Evolutionary conservation across 2,888 invertebrate genomes (phyloP).

Genomic region (Crematogaster levior): DNA sequence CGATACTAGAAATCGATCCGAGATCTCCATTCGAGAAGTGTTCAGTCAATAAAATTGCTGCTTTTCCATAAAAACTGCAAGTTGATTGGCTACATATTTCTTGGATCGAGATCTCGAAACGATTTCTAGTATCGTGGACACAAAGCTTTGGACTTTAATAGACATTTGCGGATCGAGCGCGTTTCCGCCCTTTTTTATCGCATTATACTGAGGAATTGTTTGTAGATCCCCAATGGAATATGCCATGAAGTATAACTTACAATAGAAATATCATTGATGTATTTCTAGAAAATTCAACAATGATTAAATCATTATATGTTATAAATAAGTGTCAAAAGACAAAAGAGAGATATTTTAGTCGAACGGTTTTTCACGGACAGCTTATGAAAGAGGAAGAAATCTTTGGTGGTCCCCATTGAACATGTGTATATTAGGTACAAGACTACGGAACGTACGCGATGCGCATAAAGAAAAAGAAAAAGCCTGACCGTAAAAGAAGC

Average conservation of each 20-base stretch:
- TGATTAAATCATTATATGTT: neutral
- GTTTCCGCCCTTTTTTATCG: neutral
- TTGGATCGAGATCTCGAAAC: too few relatives aligned
- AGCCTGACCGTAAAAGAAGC: conserved; percentile 11
- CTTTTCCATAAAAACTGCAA: too few relatives aligned
- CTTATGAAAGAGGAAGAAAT: neutral
- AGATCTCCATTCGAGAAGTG: too few relatives aligned
- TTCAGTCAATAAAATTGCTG: too few relatives aligned
- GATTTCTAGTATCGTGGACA: too few relatives aligned
- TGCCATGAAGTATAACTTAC: too few relatives aligned
- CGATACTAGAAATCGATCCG: too few relatives aligned
- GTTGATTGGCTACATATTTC: too few relatives aligned
- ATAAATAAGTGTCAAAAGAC: neutral
- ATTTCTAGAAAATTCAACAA: neutral
- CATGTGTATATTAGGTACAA: neutral
- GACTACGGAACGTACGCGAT: neutral
- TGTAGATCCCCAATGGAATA: neutral
- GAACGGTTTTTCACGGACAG: too few relatives aligned
- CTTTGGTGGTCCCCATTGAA: neutral
- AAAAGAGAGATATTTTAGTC: neutral
- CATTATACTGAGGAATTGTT: neutral
- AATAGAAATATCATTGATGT: neutral
- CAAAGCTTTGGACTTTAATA: conserved; percentile 6
- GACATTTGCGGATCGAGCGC: neutral
- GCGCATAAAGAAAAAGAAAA: conserved; percentile 1